Conservation (phyloP, 2,797 vertebrate genomes). For the Rhinatrema bivittatum region DNA sequence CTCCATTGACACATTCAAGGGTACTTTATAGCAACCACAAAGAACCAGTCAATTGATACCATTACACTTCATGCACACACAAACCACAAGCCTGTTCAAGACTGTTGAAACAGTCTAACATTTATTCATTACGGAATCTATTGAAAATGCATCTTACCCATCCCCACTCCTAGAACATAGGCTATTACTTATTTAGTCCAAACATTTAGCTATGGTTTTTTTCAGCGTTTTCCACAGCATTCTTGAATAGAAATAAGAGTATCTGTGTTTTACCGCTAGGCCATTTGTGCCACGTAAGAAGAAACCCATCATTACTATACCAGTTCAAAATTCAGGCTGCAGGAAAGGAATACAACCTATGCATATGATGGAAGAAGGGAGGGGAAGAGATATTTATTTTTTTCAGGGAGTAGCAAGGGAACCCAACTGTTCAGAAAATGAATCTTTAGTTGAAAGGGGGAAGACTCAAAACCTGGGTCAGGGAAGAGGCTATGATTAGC, state of each 20-base stretch:
- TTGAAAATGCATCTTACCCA: conserved; percentile 36
- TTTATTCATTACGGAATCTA: conserved; percentile 46
- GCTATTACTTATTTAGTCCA: conserved; percentile 44
- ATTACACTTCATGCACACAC: conserved; percentile 49
- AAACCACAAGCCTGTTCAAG: conserved; percentile 29
- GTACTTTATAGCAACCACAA: conserved; percentile 51
- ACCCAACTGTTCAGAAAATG: conserved; percentile 45
- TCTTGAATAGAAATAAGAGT: conserved; percentile 45
- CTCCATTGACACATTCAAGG: conserved; percentile 49
- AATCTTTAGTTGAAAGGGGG: conserved; percentile 30
- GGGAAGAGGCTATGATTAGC: conserved; percentile 75
- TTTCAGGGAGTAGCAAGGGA: conserved; percentile 38
- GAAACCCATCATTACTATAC: conserved; percentile 22
- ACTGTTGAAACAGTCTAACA: conserved; percentile 45
- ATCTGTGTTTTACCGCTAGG: conserved; percentile 50
- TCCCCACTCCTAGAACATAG: conserved; percentile 19
- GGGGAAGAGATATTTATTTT: conserved; percentile 50
- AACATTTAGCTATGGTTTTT: conserved; percentile 44
- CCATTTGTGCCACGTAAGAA: conserved; percentile 38
- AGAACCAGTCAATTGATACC: conserved; percentile 64
- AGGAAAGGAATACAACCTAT: conserved; percentile 30
- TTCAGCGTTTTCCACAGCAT: conserved; percentile 36
- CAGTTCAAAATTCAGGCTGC: conserved; percentile 29
- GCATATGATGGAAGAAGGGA: conserved; percentile 32
- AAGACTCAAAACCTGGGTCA: conserved; percentile 38